Base-by-base conservation (phyloP, 2,113 vertebrate species). In the Aspidoscelis tigris region DNA sequence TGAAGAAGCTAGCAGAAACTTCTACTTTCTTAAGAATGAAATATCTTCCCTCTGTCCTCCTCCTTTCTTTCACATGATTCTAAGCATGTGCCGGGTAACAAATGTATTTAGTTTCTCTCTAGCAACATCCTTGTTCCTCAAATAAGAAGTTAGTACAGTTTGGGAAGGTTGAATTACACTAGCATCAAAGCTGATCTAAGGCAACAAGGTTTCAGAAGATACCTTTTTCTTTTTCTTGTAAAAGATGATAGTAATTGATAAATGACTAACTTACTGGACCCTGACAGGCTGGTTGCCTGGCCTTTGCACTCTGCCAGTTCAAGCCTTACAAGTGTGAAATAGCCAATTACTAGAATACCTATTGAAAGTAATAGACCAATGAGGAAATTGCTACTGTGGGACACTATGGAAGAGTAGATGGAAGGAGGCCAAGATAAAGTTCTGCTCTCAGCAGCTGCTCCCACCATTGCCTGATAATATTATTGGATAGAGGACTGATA, bases 241-340 rank as follows among this genome's bases (percentile, higher is more conserved):
- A 94, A 95, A 96, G 96, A 96, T 97, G 97, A 97, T 97, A 96
- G 97, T 98, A 99, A 98, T 98, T 99, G 98, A 99, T 98, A 97
- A 97, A 99, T 92, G 97, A 96, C 92, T 76, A 2, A 88, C 84
- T 83, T 93, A 95, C 95, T 89, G 94, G 96, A 95, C 96, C 93
- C 96, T 97, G 98, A 98, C 98, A 98, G 97, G 92, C 95, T 96
- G 95, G 96, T 96, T 97, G 96, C 95, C 94, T 98, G 98, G 95
- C 98, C 98, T 99, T 98, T 99, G 97, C 96, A 97, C 97, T 97
- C 96, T 96, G 96, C 96, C 96, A 96, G 96, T 96, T 98, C 97
- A 97, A 97, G 96, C 97, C 97, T 98, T 96, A 97, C 98, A 97
- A 97, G 97, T 99, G 97, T 98, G 98, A 99, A 99, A 99, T 98